phyloP scores from a whole-genome alignment of 2,113 vertebrate species.

The Sander lucioperca region DNA sequence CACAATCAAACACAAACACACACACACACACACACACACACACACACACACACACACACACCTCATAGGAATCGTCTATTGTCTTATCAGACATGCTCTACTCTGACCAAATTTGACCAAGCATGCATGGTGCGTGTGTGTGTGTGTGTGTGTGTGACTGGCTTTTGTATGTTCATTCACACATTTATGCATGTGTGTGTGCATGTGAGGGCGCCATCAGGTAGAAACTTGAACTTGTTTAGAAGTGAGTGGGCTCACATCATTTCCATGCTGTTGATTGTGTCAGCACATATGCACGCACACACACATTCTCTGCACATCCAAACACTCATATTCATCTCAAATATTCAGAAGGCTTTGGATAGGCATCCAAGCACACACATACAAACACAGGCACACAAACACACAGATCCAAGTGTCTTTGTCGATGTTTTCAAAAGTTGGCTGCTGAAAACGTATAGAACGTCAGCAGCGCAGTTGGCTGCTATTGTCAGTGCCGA shows the following conservation, averaged over 20 bases:
- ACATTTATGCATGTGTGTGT: not conserved
- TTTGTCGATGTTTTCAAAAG: constrained; percentile 57
- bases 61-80: constrained; percentile 15
- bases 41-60: constrained; percentile 21
- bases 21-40: not conserved
- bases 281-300: not conserved
- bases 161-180: too few species aligned
- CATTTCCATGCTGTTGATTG: constrained; percentile 27
- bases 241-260: constrained; percentile 44
- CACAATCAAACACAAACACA: constrained; percentile 10
- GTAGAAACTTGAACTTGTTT: constrained; percentile 7
- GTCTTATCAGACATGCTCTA: not conserved
- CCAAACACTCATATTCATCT: constrained; percentile 8
- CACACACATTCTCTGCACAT: not conserved
- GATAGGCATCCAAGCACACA: constrained; percentile 31
- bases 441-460: constrained; percentile 60
- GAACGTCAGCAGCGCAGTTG: constrained; percentile 46
- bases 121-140: not conserved
- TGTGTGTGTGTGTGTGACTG: not conserved
- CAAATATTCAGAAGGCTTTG: constrained; percentile 35
- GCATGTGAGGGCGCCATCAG: not conserved
- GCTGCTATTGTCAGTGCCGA: constrained; percentile 25
- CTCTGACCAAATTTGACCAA: constrained; percentile 24
- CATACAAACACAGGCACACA: constrained; percentile 1
- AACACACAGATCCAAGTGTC: constrained; percentile 31